A percentile compares a stretch with the other conserved stretches of the same genome.
Evolutionary conservation across 1,140 invertebrate genomes (phyloP).

Genomic region (Bombus polaris): DNA sequence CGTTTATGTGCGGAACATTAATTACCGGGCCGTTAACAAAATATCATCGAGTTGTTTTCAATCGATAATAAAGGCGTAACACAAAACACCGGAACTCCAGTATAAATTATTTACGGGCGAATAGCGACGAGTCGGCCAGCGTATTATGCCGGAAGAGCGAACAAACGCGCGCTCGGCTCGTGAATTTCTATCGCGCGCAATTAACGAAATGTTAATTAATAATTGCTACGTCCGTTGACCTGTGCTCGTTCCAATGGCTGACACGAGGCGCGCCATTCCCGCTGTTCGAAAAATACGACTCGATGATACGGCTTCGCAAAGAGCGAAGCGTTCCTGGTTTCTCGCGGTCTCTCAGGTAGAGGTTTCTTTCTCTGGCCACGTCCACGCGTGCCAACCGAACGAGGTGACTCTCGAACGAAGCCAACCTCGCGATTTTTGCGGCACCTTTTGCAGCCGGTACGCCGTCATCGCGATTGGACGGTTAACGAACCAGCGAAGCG

Average conservation of each 20-base stretch:
- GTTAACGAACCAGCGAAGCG: slow-evolving; percentile 70
- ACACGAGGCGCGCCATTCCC: neutral
- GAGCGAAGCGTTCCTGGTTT: too few species aligned
- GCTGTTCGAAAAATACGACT: neutral
- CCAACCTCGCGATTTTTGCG: slow-evolving; percentile 61
- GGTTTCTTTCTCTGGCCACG: neutral
- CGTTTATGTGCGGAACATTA: slow-evolving; percentile 34
- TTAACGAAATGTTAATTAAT: slow-evolving; percentile 79
- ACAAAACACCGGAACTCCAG: slow-evolving; percentile 54
- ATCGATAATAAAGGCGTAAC: slow-evolving; percentile 54
- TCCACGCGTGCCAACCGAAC: slow-evolving; percentile 30
- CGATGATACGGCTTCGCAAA: neutral
- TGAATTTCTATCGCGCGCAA: slow-evolving; percentile 68
- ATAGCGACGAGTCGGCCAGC: slow-evolving; percentile 10
- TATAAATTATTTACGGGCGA: slow-evolving; percentile 64
- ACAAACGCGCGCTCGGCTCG: slow-evolving; percentile 52
- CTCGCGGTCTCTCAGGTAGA: neutral
- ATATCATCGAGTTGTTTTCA: slow-evolving; percentile 54
- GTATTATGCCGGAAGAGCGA: slow-evolving; percentile 52
- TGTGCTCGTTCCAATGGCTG: neutral
- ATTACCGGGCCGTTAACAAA: slow-evolving; percentile 57
- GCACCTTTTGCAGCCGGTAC: slow-evolving; percentile 50
- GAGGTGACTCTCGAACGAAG: slow-evolving; percentile 2
- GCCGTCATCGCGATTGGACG: slow-evolving; percentile 65
- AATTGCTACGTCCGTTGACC: slow-evolving; percentile 58